A percentile compares a stretch with the other conserved stretches of the same genome.
phyloP scores from a whole-genome alignment of 2,797 vertebrate species.

The Hemitrygon akajei region DNA sequence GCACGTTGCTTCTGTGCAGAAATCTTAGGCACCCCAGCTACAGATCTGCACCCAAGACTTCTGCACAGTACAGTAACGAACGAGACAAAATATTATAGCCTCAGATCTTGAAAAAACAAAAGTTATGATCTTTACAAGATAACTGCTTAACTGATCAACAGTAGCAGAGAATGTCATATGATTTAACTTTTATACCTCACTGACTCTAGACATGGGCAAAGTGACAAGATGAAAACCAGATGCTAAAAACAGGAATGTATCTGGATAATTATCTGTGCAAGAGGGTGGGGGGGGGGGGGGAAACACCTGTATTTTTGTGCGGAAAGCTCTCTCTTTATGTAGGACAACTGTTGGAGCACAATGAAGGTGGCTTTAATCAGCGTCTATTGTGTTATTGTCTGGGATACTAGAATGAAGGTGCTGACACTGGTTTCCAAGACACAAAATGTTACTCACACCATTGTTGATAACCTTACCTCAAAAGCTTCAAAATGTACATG shows the following conservation, averaged over 20 bases:
- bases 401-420: background rate
- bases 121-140: background rate
- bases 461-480: background rate
- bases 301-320: background rate
- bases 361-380: background rate
- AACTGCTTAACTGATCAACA: background rate
- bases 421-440: background rate
- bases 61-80: no score
- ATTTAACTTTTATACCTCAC: background rate
- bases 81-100: background rate
- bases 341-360: background rate
- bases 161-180: background rate
- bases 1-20: no score
- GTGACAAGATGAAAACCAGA: background rate
- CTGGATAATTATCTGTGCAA: background rate
- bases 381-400: background rate
- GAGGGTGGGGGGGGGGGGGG: no score
- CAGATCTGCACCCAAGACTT: no score
- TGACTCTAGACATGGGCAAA: background rate
- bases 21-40: no score
- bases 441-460: background rate
- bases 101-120: background rate
- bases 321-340: background rate
- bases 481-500: background rate
- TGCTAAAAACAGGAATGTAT: background rate